phyloP scores from a whole-genome alignment of 2,888 invertebrate genomes.

The Xestobium rufovillosum region DNA sequence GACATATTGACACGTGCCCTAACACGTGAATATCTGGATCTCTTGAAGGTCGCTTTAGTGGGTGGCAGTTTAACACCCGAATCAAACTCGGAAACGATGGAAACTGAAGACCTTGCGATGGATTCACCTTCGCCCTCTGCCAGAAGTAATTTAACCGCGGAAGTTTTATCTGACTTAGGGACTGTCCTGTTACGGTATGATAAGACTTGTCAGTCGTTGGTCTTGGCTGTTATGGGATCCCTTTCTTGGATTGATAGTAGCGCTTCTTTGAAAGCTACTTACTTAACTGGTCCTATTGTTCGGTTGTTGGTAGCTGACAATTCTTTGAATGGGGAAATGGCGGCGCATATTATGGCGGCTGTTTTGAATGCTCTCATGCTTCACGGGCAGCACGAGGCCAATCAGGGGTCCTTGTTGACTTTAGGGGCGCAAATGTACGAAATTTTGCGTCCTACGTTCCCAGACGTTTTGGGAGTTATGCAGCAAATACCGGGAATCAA shows the following conservation, averaged over 20 bases:
- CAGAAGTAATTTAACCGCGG: conserved; percentile 50
- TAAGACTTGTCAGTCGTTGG: conserved; percentile 56
- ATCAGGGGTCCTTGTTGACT: conserved; percentile 71
- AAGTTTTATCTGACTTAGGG: conserved; percentile 77
- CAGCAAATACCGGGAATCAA: conserved; percentile 79
- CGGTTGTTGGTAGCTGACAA: conserved; percentile 57
- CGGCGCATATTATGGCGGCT: conserved; percentile 66
- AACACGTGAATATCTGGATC: conserved; percentile 81
- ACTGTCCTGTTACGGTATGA: conserved; percentile 58
- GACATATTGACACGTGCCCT: conserved; percentile 79
- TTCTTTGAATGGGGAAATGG: conserved; percentile 58
- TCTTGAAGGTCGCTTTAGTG: conserved; percentile 66
- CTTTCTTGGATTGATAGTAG: conserved; percentile 84
- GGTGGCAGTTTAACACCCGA: conserved; percentile 57
- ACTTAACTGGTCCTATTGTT: conserved; percentile 63
- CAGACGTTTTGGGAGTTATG: conserved; percentile 59
- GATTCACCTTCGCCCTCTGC: conserved; percentile 54
- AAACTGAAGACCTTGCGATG: conserved; percentile 61
- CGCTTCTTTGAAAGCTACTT: conserved; percentile 72
- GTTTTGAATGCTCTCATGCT: conserved; percentile 65
- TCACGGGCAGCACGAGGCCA: conserved; percentile 86
- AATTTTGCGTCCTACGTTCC: conserved; percentile 67
- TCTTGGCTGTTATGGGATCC: conserved; percentile 56
- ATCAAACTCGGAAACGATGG: conserved; percentile 50
- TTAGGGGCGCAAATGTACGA: conserved; percentile 84